Evolutionary conservation across 2,888 invertebrate genomes (phyloP), one percentile per base, ranked within the genome.

Genomic region (Gibbula magus): DNA sequence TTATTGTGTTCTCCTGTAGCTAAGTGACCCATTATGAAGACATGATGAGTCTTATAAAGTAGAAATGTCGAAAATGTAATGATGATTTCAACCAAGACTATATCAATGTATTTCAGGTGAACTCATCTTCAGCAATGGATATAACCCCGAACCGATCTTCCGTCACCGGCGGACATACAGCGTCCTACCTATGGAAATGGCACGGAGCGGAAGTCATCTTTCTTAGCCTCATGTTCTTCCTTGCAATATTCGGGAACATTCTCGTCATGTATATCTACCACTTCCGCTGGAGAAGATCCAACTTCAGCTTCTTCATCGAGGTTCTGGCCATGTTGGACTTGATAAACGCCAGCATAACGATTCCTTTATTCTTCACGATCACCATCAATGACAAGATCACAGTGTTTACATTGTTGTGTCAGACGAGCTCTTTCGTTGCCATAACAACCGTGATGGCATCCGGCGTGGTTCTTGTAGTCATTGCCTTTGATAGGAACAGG

Each of bases 201-300:
- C 39, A 74, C 51, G 74, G 74, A 0, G 74, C 81, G n/a, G 81
- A 79, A 8, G 75, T 81, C 18, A 45, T 78, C 4, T 67, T 78
- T 51, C 53, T 78, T 10, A 18, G 39, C 32, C 39, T 78, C n/a
- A 39, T 78, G 51, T 78, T 78, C 8, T 52, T 78, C 13, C 51
- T 67, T 8, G 78, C 61, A 52, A 51, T 70, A n/a, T 29, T 76
- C 1, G 75, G 76, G 16, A 79, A 79, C 76, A 35, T 76, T n/a
- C 66, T 76, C 25, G 76, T 76, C n/a, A 54, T 79, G 39, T 79
- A 70, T 25, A 32, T 79, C n/a, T 79, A 76, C 67, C 79, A 75
- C 67, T 75, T 70, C 18, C 45, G 52, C 16, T 79, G 52, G 54
- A 66, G 66, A 1, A 22, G 52, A 7, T 79, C 79, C 0, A 78